Base-by-base conservation (phyloP, 2,888 invertebrate species). In the Mimas tiliae region DNA sequence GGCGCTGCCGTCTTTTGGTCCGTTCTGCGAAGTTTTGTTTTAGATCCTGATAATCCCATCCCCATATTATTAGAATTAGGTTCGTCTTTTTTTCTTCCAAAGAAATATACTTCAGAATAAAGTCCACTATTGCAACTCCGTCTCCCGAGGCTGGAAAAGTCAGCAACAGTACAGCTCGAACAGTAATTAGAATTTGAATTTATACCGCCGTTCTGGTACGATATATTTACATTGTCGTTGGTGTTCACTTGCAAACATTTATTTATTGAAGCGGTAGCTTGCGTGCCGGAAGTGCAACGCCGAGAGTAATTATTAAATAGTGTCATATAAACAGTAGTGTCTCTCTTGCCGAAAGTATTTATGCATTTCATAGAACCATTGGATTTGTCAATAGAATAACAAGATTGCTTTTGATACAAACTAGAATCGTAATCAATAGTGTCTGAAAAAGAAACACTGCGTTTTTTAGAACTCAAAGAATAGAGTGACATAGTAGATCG, bases 221-320 rank as follows among this genome's bases (percentile, higher is more conserved):
- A 47, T 42, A 63, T 62, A 38, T 52, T 62, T 38, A 52, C 47
- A 47, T 65, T 62, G 19, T 65, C 70, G 67, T 71, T 69, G 62
- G 65, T 67, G 50, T 72, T 68, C 48, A 85, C 88, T 83, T 93
- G 93, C 67, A 92, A 80, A 72, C 91, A 91, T 81, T 93, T 93
- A 74, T 93, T 93, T 42, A 93, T 78, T 11, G 87, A 87, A 68
- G 89, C 91, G 55, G 92, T 91, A n/a, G 93, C 93, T 74, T 93
- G 93, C 27, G 93, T 88, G 47, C 87, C 86, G 45, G 86, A 86
- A 48, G 81, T 77, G 34, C 77, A 80, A 69, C 67, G 74, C 33
- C 64, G 75, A 67, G 68, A 75, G 66, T 73, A 74, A 63, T 89
- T 80, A 69, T 87, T 74, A 52, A 81, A 82, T 62, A 90, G 73